Conservation (phyloP, 2,113 vertebrate species). For the Apus apus region DNA sequence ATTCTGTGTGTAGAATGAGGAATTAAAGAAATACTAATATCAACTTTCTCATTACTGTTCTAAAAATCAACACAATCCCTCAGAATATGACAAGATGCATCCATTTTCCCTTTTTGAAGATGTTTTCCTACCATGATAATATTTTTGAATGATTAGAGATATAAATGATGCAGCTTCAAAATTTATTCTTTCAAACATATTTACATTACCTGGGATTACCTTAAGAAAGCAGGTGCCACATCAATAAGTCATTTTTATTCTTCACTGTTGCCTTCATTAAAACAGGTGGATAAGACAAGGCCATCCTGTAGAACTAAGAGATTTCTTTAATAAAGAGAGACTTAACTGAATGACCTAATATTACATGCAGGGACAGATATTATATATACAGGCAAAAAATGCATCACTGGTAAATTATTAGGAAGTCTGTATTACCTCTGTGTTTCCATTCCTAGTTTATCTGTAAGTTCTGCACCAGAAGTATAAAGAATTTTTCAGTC, state of each 20-base stretch:
- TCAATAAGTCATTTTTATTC: background rate
- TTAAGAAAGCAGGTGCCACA: background rate
- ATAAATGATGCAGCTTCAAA: background rate
- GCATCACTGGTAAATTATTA: background rate
- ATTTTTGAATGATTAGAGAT: background rate
- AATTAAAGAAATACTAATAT: background rate
- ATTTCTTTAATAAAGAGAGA: background rate
- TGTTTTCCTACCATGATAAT: background rate
- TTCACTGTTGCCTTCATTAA: background rate
- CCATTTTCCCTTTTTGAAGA: background rate
- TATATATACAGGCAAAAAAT: background rate
- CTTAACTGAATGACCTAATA: background rate
- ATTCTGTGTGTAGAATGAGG: background rate
- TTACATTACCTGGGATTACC: background rate
- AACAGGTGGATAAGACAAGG: background rate
- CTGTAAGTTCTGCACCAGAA: slow-evolving; percentile 18
- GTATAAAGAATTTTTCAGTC: slow-evolving; percentile 4
- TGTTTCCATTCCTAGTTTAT: slow-evolving; percentile 50
- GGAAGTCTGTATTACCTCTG: background rate
- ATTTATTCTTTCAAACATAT: background rate
- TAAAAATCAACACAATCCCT: background rate
- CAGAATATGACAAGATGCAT: background rate
- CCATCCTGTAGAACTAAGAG: background rate
- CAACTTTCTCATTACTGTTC: background rate
- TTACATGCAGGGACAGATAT: background rate